A percentile compares a stretch with the other conserved stretches of the same genome.
These are phyloP conservation scores for Smittia aterrima DNA, from an alignment of 2,888 invertebrate species.

Conservation along the genomic window DNA sequence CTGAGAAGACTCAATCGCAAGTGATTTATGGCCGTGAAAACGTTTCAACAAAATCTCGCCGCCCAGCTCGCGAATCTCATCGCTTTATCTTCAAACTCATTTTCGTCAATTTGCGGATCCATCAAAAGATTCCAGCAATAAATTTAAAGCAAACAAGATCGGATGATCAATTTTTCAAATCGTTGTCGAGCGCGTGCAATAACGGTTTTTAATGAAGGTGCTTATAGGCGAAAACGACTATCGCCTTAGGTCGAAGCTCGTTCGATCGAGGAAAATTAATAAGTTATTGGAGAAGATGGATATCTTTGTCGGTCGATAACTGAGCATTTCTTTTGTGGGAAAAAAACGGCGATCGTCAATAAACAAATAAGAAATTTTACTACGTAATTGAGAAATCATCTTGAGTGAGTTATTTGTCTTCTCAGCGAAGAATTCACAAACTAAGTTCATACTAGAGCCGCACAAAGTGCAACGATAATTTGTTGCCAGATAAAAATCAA, in stretches of 20 bases:
- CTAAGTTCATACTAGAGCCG: neutral
- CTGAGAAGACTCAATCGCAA: neutral
- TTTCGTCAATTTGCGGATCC: neutral
- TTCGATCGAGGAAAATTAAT: neutral
- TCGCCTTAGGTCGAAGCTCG: neutral
- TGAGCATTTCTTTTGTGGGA: neutral
- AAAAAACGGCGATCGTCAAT: neutral
- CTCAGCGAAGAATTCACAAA: too few species aligned
- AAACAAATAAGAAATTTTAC: neutral
- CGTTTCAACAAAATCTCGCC: neutral
- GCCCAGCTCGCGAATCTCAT: neutral
- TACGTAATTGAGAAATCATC: conserved; percentile 25
- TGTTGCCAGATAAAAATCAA: conserved; percentile 7
- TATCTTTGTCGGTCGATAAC: neutral
- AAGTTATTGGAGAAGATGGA: neutral
- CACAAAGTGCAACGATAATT: neutral
- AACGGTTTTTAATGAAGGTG: neutral
- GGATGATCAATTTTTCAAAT: conserved; percentile 2
- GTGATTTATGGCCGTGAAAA: neutral
- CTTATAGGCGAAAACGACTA: neutral
- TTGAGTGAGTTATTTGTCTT: neutral
- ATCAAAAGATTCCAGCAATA: neutral
- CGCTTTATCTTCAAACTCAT: neutral
- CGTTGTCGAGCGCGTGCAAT: neutral
- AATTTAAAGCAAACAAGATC: conserved; percentile 5